phyloP scores from a whole-genome alignment of 2,888 invertebrate genomes.

The Villa cingulata region DNA sequence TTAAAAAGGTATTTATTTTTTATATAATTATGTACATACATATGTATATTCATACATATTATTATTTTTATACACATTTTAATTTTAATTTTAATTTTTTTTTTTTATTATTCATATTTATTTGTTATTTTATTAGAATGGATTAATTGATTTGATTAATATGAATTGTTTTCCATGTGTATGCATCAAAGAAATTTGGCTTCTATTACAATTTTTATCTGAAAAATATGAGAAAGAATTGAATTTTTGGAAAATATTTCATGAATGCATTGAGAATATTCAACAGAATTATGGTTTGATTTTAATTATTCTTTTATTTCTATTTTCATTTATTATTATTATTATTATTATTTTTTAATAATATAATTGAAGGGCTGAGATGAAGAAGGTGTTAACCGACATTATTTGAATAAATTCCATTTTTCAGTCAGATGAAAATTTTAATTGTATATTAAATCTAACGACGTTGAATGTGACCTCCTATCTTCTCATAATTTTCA shows the following conservation, averaged over 20 bases:
- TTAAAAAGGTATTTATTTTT: constrained; percentile 16
- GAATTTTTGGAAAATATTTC: constrained; percentile 38
- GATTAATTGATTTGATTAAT: constrained; percentile 33
- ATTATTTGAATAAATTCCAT: no score
- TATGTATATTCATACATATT: no score
- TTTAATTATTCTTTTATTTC: not conserved
- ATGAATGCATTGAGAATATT: constrained; percentile 26
- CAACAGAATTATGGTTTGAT: constrained; percentile 17
- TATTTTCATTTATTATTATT: not conserved
- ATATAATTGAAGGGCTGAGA: no score
- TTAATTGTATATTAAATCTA: no score
- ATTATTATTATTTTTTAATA: no score
- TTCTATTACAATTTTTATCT: constrained; percentile 37
- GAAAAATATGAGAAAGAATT: constrained; percentile 25
- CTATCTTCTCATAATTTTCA: no score
- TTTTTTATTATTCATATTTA: no score
- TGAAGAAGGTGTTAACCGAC: no score
- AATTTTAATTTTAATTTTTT: no score
- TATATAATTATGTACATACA: not conserved
- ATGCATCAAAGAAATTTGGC: constrained; percentile 46
- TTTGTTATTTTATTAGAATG: constrained; percentile 23
- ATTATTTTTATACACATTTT: no score
- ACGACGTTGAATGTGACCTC: no score
- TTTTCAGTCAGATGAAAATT: no score
- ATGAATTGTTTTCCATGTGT: constrained; percentile 42